phyloP scores from a whole-genome alignment of 2,113 vertebrate genomes.

The Martes martes region DNA sequence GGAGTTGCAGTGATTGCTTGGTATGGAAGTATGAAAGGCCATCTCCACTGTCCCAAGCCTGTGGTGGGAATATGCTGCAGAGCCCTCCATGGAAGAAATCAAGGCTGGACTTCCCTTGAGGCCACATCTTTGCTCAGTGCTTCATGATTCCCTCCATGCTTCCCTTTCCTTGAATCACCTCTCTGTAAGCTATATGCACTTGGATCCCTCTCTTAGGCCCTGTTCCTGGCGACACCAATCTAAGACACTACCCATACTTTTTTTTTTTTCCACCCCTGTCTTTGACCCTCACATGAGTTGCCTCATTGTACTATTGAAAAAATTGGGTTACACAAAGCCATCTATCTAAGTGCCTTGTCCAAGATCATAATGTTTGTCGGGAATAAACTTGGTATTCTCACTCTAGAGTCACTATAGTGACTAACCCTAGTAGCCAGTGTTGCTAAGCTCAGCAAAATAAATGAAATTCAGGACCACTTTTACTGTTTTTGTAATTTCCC shows the following conservation, averaged over 20 bases:
- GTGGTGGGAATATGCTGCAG: not conserved
- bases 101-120: not conserved
- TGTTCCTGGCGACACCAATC: not conserved
- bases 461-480: not conserved
- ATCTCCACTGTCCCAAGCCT: not conserved
- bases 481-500: not conserved
- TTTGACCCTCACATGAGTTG: not conserved
- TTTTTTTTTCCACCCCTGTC: not conserved
- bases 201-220: not conserved
- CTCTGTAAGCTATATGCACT: not conserved
- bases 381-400: not conserved
- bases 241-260: accelerated
- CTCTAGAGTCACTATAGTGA: not conserved
- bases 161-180: not conserved
- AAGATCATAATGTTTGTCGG: not conserved
- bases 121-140: too few species aligned
- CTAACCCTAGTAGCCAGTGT: not conserved
- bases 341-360: not conserved
- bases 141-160: not conserved
- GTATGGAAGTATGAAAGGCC: not conserved
- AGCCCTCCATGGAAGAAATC: not conserved
- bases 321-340: not conserved
- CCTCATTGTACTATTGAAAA: not conserved
- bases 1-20: too few species aligned
- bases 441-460: not conserved